These are phyloP conservation scores for Littorina saxatilis DNA, from an alignment of 1,140 invertebrate genomes.

Conservation along the genomic window DNA sequence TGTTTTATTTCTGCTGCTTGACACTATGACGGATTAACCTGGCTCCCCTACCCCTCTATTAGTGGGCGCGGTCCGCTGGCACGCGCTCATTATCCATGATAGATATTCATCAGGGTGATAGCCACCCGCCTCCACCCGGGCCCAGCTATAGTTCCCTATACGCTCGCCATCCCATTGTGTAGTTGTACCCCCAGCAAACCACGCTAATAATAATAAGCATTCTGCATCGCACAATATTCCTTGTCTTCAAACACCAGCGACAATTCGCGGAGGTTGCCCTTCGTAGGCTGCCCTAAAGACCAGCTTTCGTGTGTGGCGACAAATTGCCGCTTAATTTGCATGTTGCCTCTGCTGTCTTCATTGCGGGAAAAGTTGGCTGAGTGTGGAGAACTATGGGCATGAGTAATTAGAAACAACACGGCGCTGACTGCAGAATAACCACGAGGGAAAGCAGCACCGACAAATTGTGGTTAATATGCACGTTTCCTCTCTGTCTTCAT, in stretches of 20 bases:
- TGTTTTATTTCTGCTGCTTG: conserved; percentile 32
- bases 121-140: background rate
- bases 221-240: background rate
- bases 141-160: too few relatives aligned
- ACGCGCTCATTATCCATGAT: conserved; percentile 36
- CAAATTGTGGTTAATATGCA: conserved; percentile 27
- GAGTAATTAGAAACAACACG: too few relatives aligned
- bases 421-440: too few relatives aligned
- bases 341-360: background rate
- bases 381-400: too few relatives aligned
- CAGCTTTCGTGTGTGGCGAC: conserved; percentile 30
- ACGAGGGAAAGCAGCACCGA: too few relatives aligned
- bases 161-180: conserved; percentile 8
- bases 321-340: conserved; percentile 23
- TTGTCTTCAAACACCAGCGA: background rate
- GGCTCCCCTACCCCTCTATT: conserved; percentile 30
- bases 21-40: conserved; percentile 37
- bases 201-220: background rate
- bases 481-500: background rate
- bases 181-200: background rate
- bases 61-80: conserved; percentile 23
- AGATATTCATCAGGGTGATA: conserved; percentile 32
- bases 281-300: conserved; percentile 31
- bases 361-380: background rate
- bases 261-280: background rate